Conservation (phyloP, 2,888 invertebrate genomes). For the Dasypogon diadema region DNA sequence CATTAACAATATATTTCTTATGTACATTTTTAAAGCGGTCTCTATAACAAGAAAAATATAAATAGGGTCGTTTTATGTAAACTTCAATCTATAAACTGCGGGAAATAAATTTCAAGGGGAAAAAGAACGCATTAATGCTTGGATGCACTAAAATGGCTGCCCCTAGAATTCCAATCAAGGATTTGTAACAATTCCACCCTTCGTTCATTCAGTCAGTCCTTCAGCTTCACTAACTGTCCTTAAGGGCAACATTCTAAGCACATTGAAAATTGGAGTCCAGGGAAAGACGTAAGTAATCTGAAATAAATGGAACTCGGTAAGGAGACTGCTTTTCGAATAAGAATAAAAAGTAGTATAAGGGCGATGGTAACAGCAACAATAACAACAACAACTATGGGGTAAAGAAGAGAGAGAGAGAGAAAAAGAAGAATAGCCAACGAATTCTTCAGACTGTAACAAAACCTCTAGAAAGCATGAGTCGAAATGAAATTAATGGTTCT, state of each 20-base stretch:
- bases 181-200: constrained; percentile 11
- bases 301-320: constrained; percentile 40
- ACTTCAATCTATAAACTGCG: background rate
- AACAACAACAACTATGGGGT: too few relatives aligned
- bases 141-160: constrained; percentile 45
- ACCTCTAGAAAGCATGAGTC: constrained; percentile 55
- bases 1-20: background rate
- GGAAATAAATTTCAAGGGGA: background rate
- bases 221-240: constrained; percentile 16
- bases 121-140: constrained; percentile 22
- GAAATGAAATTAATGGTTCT: constrained; percentile 57
- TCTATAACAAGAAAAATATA: constrained; percentile 33
- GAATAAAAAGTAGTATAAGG: constrained; percentile 10
- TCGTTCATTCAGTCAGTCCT: constrained; percentile 21
- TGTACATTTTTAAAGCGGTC: background rate
- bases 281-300: constrained; percentile 40
- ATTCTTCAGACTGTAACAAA: constrained; percentile 47
- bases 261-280: constrained; percentile 36
- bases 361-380: constrained; percentile 16
- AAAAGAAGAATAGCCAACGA: constrained; percentile 23
- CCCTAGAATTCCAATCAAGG: constrained; percentile 37
- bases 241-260: constrained; percentile 16
- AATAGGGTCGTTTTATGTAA: constrained; percentile 17
- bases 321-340: background rate
- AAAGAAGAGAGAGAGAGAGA: constrained; percentile 14